Percentiles rank a stretch among this genome's conserved stretches.
Evolutionary conservation across 2,888 invertebrate species (phyloP).

Genomic region (Nemotelus nigrinus): DNA sequence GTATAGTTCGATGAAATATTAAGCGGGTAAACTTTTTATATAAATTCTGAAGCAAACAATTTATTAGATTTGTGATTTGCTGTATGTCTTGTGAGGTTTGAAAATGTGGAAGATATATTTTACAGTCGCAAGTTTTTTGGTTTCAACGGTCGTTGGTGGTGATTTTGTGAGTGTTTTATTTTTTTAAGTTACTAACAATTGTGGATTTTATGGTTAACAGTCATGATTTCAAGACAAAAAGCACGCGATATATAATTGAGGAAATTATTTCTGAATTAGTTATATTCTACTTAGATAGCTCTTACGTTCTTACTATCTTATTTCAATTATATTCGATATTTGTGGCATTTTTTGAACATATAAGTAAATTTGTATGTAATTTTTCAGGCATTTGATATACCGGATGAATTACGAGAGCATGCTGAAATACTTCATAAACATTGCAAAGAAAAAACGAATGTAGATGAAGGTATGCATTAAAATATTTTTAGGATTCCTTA

Average conservation of each 20-base stretch:
- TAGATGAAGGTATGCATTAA: conserved; percentile 56
- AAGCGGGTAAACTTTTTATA: too few species aligned
- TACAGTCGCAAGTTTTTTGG: background rate
- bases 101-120: conserved; percentile 8
- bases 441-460: conserved; percentile 57
- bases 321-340: background rate
- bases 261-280: too few species aligned
- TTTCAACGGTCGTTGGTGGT: background rate
- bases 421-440: conserved; percentile 57
- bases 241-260: too few species aligned
- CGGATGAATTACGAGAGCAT: conserved; percentile 56
- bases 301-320: background rate
- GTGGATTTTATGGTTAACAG: too few species aligned
- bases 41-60: too few species aligned
- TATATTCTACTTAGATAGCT: too few species aligned
- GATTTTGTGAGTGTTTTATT: background rate
- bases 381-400: conserved; percentile 56
- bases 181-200: background rate
- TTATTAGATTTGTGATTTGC: too few species aligned
- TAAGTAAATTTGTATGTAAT: background rate
- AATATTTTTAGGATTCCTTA: background rate
- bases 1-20: too few species aligned
- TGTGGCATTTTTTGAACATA: background rate
- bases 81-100: background rate
- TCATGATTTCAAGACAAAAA: too few species aligned